Conservation (phyloP, 92 coral and sea anemone species). For the Porites divaricata region DNA sequence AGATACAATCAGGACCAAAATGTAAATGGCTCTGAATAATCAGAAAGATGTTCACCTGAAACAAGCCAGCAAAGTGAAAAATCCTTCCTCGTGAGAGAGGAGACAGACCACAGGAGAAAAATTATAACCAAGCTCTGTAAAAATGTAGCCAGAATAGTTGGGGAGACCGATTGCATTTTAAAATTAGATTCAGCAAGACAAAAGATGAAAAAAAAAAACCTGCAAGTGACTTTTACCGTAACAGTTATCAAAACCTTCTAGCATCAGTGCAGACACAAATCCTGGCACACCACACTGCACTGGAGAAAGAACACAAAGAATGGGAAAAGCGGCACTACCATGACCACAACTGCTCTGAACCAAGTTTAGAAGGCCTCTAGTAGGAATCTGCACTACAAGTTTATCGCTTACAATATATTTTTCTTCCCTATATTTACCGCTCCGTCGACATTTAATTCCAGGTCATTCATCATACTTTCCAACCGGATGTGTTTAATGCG, state of each 20-base stretch:
- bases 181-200: neutral
- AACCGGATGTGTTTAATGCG: too few species aligned
- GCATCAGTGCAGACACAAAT: constrained; percentile 1
- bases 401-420: too few species aligned
- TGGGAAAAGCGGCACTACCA: neutral
- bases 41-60: too few species aligned
- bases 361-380: too few species aligned
- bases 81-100: neutral
- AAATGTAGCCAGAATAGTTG: neutral
- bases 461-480: too few species aligned
- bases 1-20: neutral
- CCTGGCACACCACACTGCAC: neutral
- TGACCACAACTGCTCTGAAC: neutral
- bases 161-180: neutral
- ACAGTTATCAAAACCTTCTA: neutral
- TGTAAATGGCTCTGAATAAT: neutral
- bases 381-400: too few species aligned
- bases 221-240: neutral
- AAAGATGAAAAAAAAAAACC: neutral
- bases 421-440: too few species aligned
- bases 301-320: neutral
- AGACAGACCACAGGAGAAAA: neutral
- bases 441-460: too few species aligned
- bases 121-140: constrained; percentile 2
- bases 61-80: too few species aligned